Evolutionary conservation across 53 echinoderm and acorn worm genomes (phyloP), one percentile per base, ranked within the genome.

Genomic region (Astropecten irregularis): DNA sequence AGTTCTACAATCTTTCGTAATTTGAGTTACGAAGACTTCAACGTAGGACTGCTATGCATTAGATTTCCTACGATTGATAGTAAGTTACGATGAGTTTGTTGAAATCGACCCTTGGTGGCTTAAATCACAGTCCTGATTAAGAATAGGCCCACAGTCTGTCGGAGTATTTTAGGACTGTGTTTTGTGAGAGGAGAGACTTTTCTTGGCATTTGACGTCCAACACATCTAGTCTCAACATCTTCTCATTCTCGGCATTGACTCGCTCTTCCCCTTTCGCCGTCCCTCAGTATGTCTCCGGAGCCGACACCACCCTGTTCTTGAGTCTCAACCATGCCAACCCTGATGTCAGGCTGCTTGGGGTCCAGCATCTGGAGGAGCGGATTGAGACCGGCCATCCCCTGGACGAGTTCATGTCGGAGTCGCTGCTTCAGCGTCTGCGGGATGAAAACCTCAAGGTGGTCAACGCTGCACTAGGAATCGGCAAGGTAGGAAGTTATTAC

Each of bases 251-350:
- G n/a, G 8, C 9, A 58, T 0, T 11, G 5, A 25, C 1, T 13
- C 39, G 2, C 15, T 40, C 20, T 37, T 42, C 31, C 3, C n/a
- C 37, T 67, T 37, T 42, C 1, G 0, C 7, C 57, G 49, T 26
- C 39, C 13, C 30, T 19, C 66, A 96, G 96, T 71, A 91, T 7
- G 31, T 94, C 18, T 88, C 89, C 3, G 87, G 90, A 27, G 55
- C 89, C 3, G 81, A 87, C 39, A 94, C 92, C 7, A 87, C 92
- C 27, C 68, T 96, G 49, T 82, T 96, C 40, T 76, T 96, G 73
- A 96, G 97, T 68, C 68, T 96, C 16, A 96, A 96, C 49, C 97
- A 96, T 66, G 89, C 97, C 3, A 89, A 82, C 47, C 53, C 90
- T 28, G 85, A 91, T 34, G 86, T 84, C 49, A 76, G 97, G 22